These are phyloP conservation scores for Pachycephus smyrnensis DNA, from an alignment of 2,888 invertebrate species.

Conservation along the genomic window DNA sequence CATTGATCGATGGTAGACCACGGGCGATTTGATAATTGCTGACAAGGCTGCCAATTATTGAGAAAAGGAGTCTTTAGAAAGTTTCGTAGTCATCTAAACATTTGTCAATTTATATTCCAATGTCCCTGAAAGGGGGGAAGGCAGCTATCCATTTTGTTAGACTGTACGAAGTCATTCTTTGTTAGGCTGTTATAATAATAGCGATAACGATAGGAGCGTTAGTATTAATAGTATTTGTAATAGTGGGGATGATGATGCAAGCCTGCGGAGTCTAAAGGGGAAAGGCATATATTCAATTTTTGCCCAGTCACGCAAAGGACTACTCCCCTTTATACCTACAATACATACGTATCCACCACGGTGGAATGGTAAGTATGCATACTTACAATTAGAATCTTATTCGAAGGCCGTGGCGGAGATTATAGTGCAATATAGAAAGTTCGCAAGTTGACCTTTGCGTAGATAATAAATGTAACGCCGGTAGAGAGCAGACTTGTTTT, in stretches of 20 bases:
- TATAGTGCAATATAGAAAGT: no score
- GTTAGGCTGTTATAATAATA: not conserved
- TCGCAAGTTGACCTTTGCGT: no score
- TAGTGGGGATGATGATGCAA: not conserved
- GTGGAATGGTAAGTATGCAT: no score
- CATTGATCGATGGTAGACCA: not conserved
- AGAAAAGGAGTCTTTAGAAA: not conserved
- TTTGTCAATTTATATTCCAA: not conserved
- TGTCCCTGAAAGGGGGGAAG: not conserved
- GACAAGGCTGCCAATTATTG: not conserved
- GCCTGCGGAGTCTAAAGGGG: not conserved
- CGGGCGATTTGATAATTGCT: not conserved
- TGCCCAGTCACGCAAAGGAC: not conserved
- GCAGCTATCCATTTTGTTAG: not conserved
- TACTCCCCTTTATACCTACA: not conserved
- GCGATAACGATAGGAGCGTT: not conserved
- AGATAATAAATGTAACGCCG: no score
- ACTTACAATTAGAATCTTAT: not conserved
- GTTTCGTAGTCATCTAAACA: not conserved
- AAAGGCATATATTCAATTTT: not conserved
- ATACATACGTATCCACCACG: not conserved
- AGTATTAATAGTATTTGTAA: not conserved
- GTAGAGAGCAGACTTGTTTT: no score
- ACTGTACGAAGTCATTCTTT: not conserved
- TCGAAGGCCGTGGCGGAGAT: not conserved